Evolutionary conservation across 2,797 vertebrate species (phyloP), one percentile per base, ranked within the genome.

Genomic region (Calcarius lapponicus): DNA sequence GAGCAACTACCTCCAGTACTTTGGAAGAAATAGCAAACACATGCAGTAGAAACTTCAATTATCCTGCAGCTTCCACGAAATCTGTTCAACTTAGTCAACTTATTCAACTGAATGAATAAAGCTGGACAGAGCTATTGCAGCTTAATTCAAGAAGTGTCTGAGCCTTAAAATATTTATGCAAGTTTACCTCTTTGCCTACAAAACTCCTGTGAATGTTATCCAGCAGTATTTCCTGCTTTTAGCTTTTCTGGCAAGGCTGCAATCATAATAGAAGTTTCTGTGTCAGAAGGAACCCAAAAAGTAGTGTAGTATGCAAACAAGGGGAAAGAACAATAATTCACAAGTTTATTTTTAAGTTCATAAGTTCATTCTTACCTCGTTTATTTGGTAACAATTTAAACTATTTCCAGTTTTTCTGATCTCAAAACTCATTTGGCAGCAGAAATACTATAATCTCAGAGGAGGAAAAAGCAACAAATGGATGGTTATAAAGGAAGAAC

Each of bases 171-270:
- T 66, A 54, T 50, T 65, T 73, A n/a, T 38, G 32, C 38, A 20
- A 10, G 28, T 92, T 90, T 90, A 56, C 43, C 20, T 83, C 40
- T 36, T 66, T 66, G 43, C 62, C 51, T 79, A 15, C 58, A 75
- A 72, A 95, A 53, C 32, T 88, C 42, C 50, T 47, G 29, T 62
- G 86, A 86, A 58, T 28, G 26, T 81, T 75, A 79, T 40, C 50
- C 80, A 86, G 43, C 40, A 65, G 26, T 28, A 48, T 86, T 93
- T 88, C 73, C 85, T 90, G 57, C 57, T 83, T 84, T 93, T 47
- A 54, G 28, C 21, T 80, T 86, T 82, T 47, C 56, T 81, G 64
- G 72, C 62, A 75, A 84, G 43, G 40, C 58, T 92, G 73, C 43
- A 90, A n/a, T 51, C 26, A 5, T 61, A 82, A 69, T 7, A 93